A percentile compares a stretch with the other conserved stretches of the same genome.
Evolutionary conservation across 2,797 vertebrate genomes (phyloP).

Genomic region (Lagorchestes hirsutus): DNA sequence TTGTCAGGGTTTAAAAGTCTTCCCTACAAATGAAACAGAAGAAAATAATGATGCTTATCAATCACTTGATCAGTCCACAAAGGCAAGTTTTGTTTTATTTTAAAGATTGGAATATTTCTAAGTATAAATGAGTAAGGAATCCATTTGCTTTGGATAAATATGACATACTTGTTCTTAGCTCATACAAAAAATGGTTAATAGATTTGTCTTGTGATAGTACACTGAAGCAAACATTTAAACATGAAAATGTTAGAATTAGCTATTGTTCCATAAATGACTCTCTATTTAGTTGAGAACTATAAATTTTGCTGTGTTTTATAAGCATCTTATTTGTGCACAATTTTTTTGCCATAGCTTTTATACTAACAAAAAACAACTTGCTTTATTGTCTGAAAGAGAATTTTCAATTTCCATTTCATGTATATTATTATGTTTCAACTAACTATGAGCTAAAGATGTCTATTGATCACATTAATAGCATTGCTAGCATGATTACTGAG

Average conservation of each 20-base stretch:
- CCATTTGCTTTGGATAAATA: background rate
- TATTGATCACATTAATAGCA: background rate
- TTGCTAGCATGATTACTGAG: background rate
- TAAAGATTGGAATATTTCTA: background rate
- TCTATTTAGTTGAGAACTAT: background rate
- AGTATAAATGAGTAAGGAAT: background rate
- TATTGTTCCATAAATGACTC: background rate
- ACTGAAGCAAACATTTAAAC: background rate
- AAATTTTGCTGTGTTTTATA: background rate
- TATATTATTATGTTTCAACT: background rate
- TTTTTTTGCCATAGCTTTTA: background rate
- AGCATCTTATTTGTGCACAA: background rate
- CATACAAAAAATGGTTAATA: background rate
- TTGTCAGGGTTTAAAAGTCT: background rate
- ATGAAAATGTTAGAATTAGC: background rate
- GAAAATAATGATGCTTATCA: background rate
- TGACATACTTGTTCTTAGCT: background rate
- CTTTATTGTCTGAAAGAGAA: background rate
- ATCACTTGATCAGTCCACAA: background rate
- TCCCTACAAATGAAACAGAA: background rate
- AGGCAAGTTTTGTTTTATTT: background rate
- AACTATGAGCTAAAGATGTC: background rate
- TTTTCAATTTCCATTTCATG: background rate
- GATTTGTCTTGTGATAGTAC: background rate
- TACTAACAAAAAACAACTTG: background rate